Conservation (phyloP, 2,888 invertebrate genomes). For the Idaea biselata region DNA sequence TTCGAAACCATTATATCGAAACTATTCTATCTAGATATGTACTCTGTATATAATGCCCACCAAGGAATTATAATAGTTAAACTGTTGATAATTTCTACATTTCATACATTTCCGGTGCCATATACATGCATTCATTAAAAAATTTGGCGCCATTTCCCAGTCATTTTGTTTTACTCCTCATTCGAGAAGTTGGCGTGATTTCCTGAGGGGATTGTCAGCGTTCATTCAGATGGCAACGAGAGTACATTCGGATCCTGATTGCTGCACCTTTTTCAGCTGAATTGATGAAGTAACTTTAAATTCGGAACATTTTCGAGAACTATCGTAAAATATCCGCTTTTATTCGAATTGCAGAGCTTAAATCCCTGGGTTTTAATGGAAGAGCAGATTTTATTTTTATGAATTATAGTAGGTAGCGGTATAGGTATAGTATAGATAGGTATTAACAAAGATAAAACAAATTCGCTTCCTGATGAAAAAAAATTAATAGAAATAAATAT, state of each 20-base stretch:
- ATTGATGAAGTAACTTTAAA: constrained; percentile 23
- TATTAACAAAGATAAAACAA: too few species aligned
- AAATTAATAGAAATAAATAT: too few species aligned
- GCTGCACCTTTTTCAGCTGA: constrained; percentile 2
- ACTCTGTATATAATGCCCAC: too few species aligned
- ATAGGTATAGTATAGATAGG: too few species aligned
- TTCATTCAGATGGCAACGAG: constrained; percentile 3
- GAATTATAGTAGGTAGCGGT: too few species aligned
- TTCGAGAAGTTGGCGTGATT: constrained; percentile 27
- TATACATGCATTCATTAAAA: not conserved
- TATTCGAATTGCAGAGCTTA: not conserved
- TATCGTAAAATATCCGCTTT: not conserved
- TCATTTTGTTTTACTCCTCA: constrained; percentile 21
- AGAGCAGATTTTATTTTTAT: not conserved
- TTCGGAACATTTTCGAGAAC: constrained; percentile 13
- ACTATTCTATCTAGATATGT: too few species aligned
- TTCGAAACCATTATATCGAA: too few species aligned
- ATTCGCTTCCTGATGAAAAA: too few species aligned
- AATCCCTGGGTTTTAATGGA: not conserved
- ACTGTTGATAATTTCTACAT: too few species aligned
- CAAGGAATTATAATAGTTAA: too few species aligned
- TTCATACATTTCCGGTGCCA: not conserved
- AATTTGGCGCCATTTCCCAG: not conserved
- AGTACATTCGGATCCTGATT: not conserved
- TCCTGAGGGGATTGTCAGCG: constrained; percentile 25